Evolutionary conservation across 2,797 vertebrate genomes (phyloP), one percentile per base, ranked within the genome.

Genomic region (Lutjanus campechanus): DNA sequence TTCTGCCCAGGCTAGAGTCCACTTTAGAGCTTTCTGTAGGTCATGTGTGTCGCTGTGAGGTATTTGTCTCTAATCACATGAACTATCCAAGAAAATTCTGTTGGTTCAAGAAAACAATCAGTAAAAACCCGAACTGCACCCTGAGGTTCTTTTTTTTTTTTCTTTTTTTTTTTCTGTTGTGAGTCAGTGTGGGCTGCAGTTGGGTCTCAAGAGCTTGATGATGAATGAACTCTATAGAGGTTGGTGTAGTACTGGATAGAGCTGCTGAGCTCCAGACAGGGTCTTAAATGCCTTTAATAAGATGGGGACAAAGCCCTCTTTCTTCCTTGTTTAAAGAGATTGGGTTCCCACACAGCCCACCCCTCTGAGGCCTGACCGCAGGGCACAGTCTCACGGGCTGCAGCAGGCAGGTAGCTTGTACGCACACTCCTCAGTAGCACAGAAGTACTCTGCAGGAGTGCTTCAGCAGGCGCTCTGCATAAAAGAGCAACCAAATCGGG

Each of bases 201-300:
- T 61, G 66, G 65, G 55, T 90, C 80, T 86, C 73, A 85, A 64
- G 82, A 85, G 82, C 83, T 83, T 79, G 85, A 86, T 79, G 85
- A 90, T 85, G 81, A 92, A 92, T 92, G 85, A 89, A 90, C 83
- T 89, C 81, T 76, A 76, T 75, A 91, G 86, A 91, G 83, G 84
- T 77, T 74, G 80, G 77, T 78, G 85, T 67, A 67, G 82, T 51
- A 73, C 80, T 80, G 86, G 73, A 84, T 77, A 85, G 86, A 91
- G 85, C 85, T 47, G 78, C 88, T 89, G 86, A 92, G 89, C 89
- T 84, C 91, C 88, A 91, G 90, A 89, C 90, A 73, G 82, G 89
- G 86, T 89, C 93, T 95, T 94, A 95, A 95, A 94, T 93, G 85
- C 84, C 84, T 94, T 94, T 92, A 95, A 95, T 95, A 94, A 93